Percentiles rank a stretch among this genome's conserved stretches.
Evolutionary conservation across 2,797 vertebrate species (phyloP).

Genomic region (Enteromius afrohamiltoni): DNA sequence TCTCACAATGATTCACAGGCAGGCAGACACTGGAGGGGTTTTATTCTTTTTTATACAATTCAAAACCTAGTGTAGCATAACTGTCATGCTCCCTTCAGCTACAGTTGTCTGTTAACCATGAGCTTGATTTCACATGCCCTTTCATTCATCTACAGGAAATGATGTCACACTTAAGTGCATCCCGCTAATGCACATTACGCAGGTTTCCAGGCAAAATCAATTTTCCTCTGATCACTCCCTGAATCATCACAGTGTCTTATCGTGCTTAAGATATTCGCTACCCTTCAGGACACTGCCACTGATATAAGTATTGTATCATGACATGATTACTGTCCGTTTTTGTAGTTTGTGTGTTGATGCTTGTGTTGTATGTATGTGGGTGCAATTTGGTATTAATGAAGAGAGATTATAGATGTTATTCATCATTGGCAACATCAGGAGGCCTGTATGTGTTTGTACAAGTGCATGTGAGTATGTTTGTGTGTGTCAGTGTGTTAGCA

Average conservation of each 20-base stretch:
- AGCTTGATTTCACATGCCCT: background rate
- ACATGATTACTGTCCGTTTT: constrained; percentile 47
- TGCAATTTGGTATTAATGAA: constrained; percentile 32
- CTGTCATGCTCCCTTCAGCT: constrained; percentile 6
- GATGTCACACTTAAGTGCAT: constrained; percentile 33
- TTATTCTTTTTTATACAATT: constrained; percentile 4
- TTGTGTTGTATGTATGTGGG: constrained; percentile 59
- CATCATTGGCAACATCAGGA: constrained; percentile 45
- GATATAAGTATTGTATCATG: constrained; percentile 47
- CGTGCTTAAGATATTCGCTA: background rate
- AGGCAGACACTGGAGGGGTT: background rate
- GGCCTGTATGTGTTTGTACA: constrained; percentile 52
- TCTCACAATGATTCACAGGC: background rate
- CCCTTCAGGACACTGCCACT: constrained; percentile 50
- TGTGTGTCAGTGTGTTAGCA: constrained; percentile 54
- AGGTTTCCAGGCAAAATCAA: constrained; percentile 26
- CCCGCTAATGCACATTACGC: constrained; percentile 24
- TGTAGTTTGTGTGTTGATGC: constrained; percentile 46
- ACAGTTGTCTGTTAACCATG: background rate
- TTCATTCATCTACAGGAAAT: background rate
- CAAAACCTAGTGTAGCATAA: constrained; percentile 4
- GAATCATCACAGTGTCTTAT: constrained; percentile 20
- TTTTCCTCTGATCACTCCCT: background rate
- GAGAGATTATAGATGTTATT: constrained; percentile 54
- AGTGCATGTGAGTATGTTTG: constrained; percentile 53